These are phyloP conservation scores for Neomonachus schauinslandi DNA, from an alignment of 2,113 vertebrate species.

Conservation along the genomic window DNA sequence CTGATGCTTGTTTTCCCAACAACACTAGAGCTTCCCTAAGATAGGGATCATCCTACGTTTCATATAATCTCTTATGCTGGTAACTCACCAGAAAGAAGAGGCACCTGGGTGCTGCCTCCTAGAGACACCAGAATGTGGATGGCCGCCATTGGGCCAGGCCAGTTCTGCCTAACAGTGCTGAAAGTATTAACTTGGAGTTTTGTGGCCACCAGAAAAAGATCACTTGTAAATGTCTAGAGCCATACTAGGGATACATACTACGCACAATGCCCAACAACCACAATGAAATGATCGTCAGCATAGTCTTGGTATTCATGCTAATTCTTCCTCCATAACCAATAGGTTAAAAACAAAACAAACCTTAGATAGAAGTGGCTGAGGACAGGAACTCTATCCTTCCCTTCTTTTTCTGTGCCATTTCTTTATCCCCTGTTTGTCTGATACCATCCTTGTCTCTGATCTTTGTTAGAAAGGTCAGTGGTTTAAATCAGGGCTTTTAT, in stretches of 20 bases:
- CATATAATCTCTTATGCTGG: background rate
- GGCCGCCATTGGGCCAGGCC: too few species aligned
- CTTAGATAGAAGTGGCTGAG: background rate
- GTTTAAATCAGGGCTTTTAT: background rate
- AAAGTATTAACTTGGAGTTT: background rate
- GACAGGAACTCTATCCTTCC: background rate
- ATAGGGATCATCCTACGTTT: background rate
- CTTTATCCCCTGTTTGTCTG: background rate
- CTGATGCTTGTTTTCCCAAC: background rate
- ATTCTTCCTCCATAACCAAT: background rate
- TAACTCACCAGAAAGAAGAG: background rate
- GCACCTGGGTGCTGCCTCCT: fast-evolving
- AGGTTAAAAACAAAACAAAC: background rate
- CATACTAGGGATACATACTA: too few species aligned
- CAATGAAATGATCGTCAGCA: background rate
- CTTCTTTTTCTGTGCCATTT: background rate
- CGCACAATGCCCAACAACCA: background rate
- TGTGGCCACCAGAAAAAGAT: background rate
- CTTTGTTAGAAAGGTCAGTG: background rate
- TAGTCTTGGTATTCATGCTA: background rate
- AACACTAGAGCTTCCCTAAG: background rate
- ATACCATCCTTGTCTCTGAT: background rate
- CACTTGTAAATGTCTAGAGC: background rate
- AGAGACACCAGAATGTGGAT: background rate
- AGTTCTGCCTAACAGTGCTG: background rate